A percentile compares a stretch with the other conserved stretches of the same genome.
These are phyloP conservation scores for Upupa epops DNA, from an alignment of 2,113 vertebrate species.

Conservation along the genomic window DNA sequence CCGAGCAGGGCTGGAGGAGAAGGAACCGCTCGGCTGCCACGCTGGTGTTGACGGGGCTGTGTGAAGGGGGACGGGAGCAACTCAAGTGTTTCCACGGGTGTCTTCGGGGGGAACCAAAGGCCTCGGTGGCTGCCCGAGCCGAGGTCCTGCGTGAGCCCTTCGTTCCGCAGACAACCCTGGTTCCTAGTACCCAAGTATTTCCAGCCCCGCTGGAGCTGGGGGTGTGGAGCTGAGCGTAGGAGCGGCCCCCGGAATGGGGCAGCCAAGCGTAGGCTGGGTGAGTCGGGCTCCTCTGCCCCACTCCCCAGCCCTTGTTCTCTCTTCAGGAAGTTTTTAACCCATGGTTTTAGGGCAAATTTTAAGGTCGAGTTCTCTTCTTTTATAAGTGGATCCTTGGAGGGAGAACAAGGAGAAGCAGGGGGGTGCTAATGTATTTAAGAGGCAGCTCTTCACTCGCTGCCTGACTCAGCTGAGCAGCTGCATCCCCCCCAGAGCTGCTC, in stretches of 20 bases:
- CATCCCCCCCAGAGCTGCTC: too few relatives aligned
- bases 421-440: too few relatives aligned
- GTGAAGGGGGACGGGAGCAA: background rate
- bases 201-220: background rate
- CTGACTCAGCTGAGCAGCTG: too few relatives aligned
- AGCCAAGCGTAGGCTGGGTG: background rate
- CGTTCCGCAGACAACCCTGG: background rate
- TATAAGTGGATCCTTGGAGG: background rate
- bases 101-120: background rate
- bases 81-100: slow-evolving; percentile 1
- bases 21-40: background rate
- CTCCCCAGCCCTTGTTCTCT: background rate
- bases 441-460: too few relatives aligned
- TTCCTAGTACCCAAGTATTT: background rate
- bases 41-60: fast-evolving
- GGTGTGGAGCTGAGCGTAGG: background rate
- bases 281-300: background rate
- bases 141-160: background rate
- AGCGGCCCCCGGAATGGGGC: background rate
- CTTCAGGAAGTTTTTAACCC: slow-evolving; percentile 23
- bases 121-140: background rate
- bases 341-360: background rate
- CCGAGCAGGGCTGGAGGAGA: background rate
- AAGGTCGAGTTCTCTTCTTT: background rate
- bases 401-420: background rate